These are phyloP conservation scores for Phyllostomus hastatus DNA, from an alignment of 2,113 vertebrate genomes.

Conservation along the genomic window DNA sequence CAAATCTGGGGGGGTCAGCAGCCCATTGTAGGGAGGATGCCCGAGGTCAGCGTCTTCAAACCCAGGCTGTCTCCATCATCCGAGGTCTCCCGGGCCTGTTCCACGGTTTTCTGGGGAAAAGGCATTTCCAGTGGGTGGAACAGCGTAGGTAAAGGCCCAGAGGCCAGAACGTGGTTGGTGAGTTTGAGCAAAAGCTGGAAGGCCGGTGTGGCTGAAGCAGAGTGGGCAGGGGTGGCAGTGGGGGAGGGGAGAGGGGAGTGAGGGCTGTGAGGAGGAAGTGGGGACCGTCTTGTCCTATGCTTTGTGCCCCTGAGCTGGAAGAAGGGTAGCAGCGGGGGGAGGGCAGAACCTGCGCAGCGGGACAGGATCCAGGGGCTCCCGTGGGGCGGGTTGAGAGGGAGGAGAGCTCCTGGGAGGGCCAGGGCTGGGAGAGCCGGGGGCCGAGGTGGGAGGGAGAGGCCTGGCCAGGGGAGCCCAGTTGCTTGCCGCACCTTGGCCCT, in stretches of 20 bases:
- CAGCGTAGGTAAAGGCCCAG: background rate
- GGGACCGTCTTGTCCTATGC: background rate
- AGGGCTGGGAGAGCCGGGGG: background rate
- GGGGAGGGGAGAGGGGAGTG: background rate
- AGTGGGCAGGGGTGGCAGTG: background rate
- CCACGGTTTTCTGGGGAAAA: background rate
- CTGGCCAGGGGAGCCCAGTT: background rate
- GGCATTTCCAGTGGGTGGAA: background rate
- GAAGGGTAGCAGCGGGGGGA: background rate
- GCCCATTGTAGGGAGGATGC: background rate
- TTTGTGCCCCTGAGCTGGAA: background rate
- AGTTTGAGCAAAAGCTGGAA: background rate
- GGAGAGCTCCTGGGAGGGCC: background rate
- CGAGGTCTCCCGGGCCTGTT: accelerated
- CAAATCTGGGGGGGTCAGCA: background rate
- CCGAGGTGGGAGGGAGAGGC: background rate
- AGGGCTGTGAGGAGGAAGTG: background rate
- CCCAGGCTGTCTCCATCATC: background rate
- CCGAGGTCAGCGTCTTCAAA: background rate
- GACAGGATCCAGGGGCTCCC: background rate
- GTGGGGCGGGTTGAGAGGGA: background rate
- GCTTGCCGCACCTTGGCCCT: accelerated
- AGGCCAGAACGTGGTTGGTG: background rate
- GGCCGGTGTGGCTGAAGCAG: background rate
- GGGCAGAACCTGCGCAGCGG: accelerated